Evolutionary conservation across 2,888 invertebrate genomes (phyloP).

Genomic region (Cyclophora albipunctata): DNA sequence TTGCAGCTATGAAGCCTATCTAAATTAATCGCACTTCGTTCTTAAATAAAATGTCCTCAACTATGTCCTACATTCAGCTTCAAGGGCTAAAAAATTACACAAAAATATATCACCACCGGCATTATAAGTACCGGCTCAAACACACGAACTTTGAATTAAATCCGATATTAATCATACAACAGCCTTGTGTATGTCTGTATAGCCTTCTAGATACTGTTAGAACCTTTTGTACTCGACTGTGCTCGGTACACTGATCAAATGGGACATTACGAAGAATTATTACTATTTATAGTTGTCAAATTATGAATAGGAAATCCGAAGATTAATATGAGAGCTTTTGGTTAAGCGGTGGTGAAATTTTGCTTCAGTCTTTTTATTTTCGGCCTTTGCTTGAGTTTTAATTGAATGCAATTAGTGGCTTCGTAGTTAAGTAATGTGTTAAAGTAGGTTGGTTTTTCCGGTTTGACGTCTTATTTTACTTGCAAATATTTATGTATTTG

Average conservation of each 20-base stretch:
- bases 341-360: conserved; percentile 18
- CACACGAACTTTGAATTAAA: conserved; percentile 64
- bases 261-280: conserved; percentile 70
- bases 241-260: conserved; percentile 61
- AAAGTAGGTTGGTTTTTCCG: too few species aligned
- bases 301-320: conserved; percentile 55
- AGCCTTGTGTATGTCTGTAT: conserved; percentile 50
- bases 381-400: conserved; percentile 1
- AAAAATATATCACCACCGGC: too few species aligned
- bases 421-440: not conserved
- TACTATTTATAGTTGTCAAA: conserved; percentile 60
- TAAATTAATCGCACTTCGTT: too few species aligned
- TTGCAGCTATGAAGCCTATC: too few species aligned
- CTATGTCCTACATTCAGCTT: not conserved
- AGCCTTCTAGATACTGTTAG: conserved; percentile 55
- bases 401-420: not conserved
- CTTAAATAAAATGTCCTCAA: conserved; percentile 2
- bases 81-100: not conserved
- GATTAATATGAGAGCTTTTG: conserved; percentile 25
- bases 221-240: conserved; percentile 52
- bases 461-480: too few species aligned
- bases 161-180: conserved; percentile 63
- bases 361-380: conserved; percentile 3
- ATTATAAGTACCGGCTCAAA: too few species aligned
- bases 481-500: too few species aligned